Conservation (phyloP, 2,888 invertebrate genomes). For the Caenorhabditis japonica region DNA sequence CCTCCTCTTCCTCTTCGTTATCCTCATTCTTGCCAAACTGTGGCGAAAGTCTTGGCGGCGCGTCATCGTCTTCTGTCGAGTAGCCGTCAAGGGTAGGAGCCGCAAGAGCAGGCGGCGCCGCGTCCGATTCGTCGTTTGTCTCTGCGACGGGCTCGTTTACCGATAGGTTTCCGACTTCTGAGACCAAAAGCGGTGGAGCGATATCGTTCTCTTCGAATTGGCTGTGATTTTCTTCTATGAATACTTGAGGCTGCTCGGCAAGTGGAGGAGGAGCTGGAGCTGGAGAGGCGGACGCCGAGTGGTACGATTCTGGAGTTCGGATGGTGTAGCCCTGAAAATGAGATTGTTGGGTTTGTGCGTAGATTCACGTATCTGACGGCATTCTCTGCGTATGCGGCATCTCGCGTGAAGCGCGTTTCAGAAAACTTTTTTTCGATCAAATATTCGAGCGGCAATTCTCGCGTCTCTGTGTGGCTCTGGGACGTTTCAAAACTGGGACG, state of each 20-base stretch:
- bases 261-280: not conserved
- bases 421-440: no score
- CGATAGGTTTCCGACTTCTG: slow-evolving; percentile 12
- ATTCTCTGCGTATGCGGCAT: no score
- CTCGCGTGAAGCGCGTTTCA: no score
- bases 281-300: slow-evolving; percentile 4
- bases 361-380: no score
- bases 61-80: slow-evolving; percentile 53
- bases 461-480: no score
- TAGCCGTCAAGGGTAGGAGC: slow-evolving; percentile 13
- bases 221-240: not conserved
- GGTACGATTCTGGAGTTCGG: slow-evolving; percentile 31
- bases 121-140: not conserved
- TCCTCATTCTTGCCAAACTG: slow-evolving; percentile 29
- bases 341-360: not conserved
- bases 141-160: slow-evolving; percentile 2
- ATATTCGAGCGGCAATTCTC: no score
- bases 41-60: slow-evolving; percentile 58
- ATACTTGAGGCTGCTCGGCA: not conserved
- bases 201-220: slow-evolving; percentile 24
- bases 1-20: slow-evolving; percentile 18
- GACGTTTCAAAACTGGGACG: no score
- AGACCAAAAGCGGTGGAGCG: slow-evolving; percentile 38
- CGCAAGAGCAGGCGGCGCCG: slow-evolving; percentile 3
- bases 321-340: slow-evolving; percentile 21